Conservation (phyloP, 2,888 invertebrate species). For the Linnaemya tessellans region DNA sequence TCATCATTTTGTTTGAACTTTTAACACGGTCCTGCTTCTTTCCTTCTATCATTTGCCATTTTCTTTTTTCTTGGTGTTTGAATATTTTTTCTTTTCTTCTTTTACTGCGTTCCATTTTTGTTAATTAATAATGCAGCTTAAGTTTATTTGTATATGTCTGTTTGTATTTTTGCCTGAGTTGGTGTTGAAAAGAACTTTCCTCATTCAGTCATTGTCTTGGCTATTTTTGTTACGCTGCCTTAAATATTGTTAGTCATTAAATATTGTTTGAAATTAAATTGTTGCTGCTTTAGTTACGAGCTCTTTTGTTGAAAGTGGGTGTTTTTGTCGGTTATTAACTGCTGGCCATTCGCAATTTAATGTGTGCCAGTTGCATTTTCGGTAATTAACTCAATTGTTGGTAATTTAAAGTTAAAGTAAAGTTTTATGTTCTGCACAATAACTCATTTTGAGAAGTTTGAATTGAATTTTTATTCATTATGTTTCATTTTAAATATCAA, state of each 20-base stretch:
- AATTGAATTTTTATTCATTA: constrained; percentile 23
- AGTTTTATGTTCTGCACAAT: constrained; percentile 20
- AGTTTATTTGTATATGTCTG: neutral
- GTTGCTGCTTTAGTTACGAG: constrained; percentile 12
- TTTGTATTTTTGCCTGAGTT: neutral
- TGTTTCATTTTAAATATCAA: neutral
- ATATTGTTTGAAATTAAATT: constrained; percentile 10
- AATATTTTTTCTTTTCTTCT: neutral
- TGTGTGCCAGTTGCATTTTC: constrained; percentile 65
- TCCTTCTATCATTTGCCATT: neutral
- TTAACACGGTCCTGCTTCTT: too few relatives aligned
- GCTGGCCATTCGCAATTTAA: constrained; percentile 62
- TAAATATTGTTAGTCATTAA: constrained; percentile 35
- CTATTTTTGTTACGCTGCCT: constrained; percentile 16
- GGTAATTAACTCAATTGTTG: constrained; percentile 66
- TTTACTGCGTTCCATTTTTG: neutral
- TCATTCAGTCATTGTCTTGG: neutral
- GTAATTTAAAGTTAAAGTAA: constrained; percentile 60
- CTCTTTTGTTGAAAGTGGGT: constrained; percentile 5
- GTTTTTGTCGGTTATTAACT: constrained; percentile 60
- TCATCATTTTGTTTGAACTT: too few relatives aligned
- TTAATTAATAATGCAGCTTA: constrained; percentile 44
- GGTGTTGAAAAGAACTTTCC: neutral
- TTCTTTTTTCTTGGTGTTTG: neutral
- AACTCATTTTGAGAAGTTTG: constrained; percentile 43